Evolutionary conservation across 2,113 vertebrate species (phyloP).

Genomic region (Amia ocellicauda): DNA sequence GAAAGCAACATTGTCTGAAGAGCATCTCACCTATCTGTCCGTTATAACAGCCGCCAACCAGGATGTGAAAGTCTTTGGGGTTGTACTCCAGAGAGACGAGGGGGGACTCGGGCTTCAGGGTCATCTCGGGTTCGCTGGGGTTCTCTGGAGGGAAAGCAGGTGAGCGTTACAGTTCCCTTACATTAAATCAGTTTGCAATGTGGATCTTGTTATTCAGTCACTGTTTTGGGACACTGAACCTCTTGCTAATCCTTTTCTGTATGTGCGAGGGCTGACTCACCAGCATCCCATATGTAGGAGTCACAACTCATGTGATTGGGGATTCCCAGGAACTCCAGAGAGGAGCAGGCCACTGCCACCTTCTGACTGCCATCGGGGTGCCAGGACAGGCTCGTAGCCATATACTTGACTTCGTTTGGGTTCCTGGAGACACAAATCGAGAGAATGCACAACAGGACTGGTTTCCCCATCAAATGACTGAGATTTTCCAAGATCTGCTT

Average conservation of each 20-base stretch:
- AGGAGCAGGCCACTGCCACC: constrained; percentile 83
- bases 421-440: constrained; percentile 74
- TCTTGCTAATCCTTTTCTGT: too few relatives aligned
- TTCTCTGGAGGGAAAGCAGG: constrained; percentile 65
- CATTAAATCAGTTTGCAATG: too few relatives aligned
- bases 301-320: constrained; percentile 67
- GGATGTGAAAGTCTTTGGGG: constrained; percentile 82
- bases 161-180: too few relatives aligned
- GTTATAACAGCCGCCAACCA: constrained; percentile 87
- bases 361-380: constrained; percentile 77
- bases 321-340: constrained; percentile 78
- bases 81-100: constrained; percentile 88
- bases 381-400: constrained; percentile 81
- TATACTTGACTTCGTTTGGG: constrained; percentile 74
- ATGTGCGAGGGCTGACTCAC: too few relatives aligned
- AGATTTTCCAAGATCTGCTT: too few relatives aligned
- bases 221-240: too few relatives aligned
- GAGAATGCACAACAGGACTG: not conserved
- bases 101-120: constrained; percentile 72
- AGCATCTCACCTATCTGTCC: constrained; percentile 83
- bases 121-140: constrained; percentile 73
- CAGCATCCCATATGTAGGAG: constrained; percentile 91
- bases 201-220: too few relatives aligned
- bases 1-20: not conserved
- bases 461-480: too few relatives aligned